phyloP scores from a whole-genome alignment of 2,113 vertebrate genomes.

The Junco hyemalis region DNA sequence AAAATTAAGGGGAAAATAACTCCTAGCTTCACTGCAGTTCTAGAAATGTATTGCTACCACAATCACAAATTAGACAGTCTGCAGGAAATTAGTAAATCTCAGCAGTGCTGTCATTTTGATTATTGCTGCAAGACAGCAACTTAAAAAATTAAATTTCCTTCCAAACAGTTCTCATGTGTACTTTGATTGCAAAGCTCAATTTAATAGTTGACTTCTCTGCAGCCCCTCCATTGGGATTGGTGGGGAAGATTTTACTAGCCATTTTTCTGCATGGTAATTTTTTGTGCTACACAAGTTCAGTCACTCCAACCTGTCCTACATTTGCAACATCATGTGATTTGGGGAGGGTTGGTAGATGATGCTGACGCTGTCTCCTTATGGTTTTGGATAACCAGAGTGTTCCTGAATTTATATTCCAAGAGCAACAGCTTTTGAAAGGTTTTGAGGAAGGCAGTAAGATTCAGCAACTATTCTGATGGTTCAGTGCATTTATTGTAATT shows the following conservation, averaged over 20 bases:
- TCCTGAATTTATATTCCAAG: neutral
- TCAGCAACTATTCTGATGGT: neutral
- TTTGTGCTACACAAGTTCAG: neutral
- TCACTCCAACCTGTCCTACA: neutral
- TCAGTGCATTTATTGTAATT: neutral
- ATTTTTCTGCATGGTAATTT: neutral
- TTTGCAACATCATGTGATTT: neutral
- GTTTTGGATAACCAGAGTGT: neutral
- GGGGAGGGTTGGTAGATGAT: neutral
- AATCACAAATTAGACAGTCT: constrained; percentile 40
- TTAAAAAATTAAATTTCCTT: constrained; percentile 54
- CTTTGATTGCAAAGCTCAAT: constrained; percentile 13
- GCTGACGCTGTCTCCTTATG: neutral
- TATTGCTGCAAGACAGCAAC: constrained; percentile 32
- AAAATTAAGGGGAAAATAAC: constrained; percentile 1
- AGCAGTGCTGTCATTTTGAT: constrained; percentile 54
- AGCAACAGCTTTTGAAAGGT: neutral
- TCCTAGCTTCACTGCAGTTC: neutral
- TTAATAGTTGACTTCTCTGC: neutral
- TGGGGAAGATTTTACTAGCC: neutral
- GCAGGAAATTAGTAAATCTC: constrained; percentile 45
- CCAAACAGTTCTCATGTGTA: neutral
- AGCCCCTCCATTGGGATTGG: neutral
- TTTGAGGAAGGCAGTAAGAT: neutral
- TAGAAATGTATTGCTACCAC: constrained; percentile 24